These are phyloP conservation scores for Cottoperca gobio DNA, from an alignment of 2,797 vertebrate species.

Conservation along the genomic window DNA sequence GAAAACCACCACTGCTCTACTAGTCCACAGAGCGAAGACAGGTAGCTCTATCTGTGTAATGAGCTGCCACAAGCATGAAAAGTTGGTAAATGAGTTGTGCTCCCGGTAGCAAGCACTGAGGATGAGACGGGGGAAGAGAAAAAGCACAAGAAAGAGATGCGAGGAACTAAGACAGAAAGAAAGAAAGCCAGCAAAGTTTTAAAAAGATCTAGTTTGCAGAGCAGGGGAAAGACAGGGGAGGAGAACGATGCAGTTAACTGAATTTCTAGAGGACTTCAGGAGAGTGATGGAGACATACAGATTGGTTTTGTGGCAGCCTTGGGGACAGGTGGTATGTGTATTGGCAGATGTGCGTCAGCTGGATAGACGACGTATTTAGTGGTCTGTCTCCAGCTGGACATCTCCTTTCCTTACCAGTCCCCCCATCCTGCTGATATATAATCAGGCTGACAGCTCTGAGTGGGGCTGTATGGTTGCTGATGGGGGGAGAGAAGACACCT, in stretches of 20 bases:
- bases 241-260: slow-evolving; percentile 25
- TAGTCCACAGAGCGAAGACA: slow-evolving; percentile 28
- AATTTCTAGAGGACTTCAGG: slow-evolving; percentile 21
- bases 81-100: slow-evolving; percentile 57
- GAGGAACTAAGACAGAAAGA: slow-evolving; percentile 1
- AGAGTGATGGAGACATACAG: slow-evolving; percentile 51
- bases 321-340: slow-evolving; percentile 63
- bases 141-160: background rate
- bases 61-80: slow-evolving; percentile 58
- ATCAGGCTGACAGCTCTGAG: slow-evolving; percentile 79
- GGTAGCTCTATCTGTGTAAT: slow-evolving; percentile 54
- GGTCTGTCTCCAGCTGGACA: slow-evolving; percentile 77
- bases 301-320: slow-evolving; percentile 59
- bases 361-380: slow-evolving; percentile 73
- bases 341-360: slow-evolving; percentile 74
- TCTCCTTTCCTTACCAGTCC: slow-evolving; percentile 67
- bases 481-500: slow-evolving; percentile 73
- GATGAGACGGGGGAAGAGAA: background rate
- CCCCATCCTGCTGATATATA: slow-evolving; percentile 77
- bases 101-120: slow-evolving; percentile 2
- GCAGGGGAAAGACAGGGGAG: background rate
- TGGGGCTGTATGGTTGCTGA: slow-evolving; percentile 76
- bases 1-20: slow-evolving; percentile 30
- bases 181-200: background rate
- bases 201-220: slow-evolving; percentile 1